Percentiles rank a stretch among this genome's conserved stretches.
phyloP scores from a whole-genome alignment of 2,797 vertebrate genomes.

The Ispidina lecontei region DNA sequence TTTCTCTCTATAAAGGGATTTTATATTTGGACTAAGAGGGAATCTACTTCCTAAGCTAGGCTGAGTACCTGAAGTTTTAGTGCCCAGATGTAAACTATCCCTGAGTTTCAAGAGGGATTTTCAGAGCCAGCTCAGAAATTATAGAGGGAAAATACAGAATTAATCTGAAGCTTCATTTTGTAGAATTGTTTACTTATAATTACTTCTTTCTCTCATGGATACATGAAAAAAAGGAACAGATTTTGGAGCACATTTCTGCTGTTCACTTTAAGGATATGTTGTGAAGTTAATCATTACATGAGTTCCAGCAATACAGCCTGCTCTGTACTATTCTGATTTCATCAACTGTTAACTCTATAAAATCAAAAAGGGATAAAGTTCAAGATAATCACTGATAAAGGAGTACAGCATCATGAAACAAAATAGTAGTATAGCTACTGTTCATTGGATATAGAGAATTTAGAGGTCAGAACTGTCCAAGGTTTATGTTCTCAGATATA shows the following conservation, averaged over 20 bases:
- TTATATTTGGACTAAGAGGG: neutral
- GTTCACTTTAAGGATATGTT: constrained; percentile 38
- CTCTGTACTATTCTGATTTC: constrained; percentile 44
- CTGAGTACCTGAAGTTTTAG: neutral
- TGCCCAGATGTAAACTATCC: neutral
- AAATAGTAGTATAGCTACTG: constrained; percentile 63
- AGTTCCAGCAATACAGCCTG: constrained; percentile 10
- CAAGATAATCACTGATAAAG: constrained; percentile 68
- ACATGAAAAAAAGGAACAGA: neutral
- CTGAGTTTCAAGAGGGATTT: neutral
- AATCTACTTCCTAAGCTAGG: neutral
- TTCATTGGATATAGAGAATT: constrained; percentile 67
- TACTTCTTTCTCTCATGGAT: neutral
- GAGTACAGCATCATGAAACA: constrained; percentile 34
- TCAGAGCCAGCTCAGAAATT: neutral
- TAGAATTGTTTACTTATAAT: neutral
- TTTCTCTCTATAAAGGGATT: neutral
- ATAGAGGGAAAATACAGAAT: neutral
- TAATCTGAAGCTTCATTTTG: neutral
- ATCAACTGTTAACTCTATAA: constrained; percentile 68
- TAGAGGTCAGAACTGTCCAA: constrained; percentile 49
- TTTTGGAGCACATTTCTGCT: neutral
- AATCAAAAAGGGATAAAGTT: constrained; percentile 74
- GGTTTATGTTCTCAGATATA: constrained; percentile 38
- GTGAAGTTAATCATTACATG: constrained; percentile 50